Evolutionary conservation across 2,113 vertebrate species (phyloP), one percentile per base, ranked within the genome.

Genomic region (Micromys minutus): DNA sequence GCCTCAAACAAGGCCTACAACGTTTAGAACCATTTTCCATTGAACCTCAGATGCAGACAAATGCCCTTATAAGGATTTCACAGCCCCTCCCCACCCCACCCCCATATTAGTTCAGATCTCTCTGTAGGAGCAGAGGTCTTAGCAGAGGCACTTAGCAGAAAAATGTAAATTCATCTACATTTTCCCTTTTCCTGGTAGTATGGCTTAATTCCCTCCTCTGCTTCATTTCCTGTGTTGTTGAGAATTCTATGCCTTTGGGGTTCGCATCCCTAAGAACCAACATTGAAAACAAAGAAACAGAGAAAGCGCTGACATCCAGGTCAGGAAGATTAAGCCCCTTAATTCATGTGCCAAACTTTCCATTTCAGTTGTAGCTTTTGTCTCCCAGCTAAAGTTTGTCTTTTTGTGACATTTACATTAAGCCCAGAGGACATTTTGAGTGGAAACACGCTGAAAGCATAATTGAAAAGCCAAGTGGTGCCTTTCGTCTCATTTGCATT

Each of bases 401-500:
- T 98, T 95, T 96, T 96, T 65, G 63, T 97, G 96, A 97, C 97
- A 97, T 97, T 97, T 97, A 94, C 95, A 95, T 97, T 98, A 97
- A 97, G 94, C 97, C 97, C 97, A 97, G 94, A 95, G 95, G 97
- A 98, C 96, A 90, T 94, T 95, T 92, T 94, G 97, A 97, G 97
- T 96, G 96, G 97, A 97, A 97, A 97, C 96, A 81, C 0, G 91
- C 96, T 96, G 97, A 97, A 98, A 98, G 92, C 94, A 59, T 97
- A 98, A 97, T 98, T 98, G 97, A 96, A 98, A 96, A 88, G 0
- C 97, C 10, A 92, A 97, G 95, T 97, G 97, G 97, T 94, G 97
- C 95, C 96, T 45, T 77, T 95, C 50, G 47, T 95, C 94, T 97
- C 79, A 97, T 98, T 96, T 98, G 96, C 96, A 96, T 97, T 96